phyloP scores from a whole-genome alignment of 2,888 invertebrate genomes.

The Auanema sp. region DNA sequence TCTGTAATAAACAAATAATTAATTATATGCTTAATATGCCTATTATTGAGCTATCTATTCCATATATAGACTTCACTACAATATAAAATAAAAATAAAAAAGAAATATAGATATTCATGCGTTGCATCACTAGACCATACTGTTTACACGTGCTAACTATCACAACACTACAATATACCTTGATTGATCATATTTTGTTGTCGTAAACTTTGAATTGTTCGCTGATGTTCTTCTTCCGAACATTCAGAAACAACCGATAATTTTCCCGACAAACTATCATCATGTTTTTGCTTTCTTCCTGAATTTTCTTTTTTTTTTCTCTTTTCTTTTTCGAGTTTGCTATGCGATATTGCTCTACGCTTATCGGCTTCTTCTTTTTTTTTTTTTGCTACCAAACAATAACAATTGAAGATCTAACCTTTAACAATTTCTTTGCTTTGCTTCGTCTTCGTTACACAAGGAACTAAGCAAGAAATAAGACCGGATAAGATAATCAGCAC shows the following conservation, averaged over 20 bases:
- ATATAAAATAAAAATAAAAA: too few relatives aligned
- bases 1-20: too few relatives aligned
- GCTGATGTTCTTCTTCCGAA: slow-evolving; percentile 61
- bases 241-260: slow-evolving; percentile 61
- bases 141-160: too few relatives aligned
- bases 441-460: slow-evolving; percentile 48
- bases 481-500: slow-evolving; percentile 83
- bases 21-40: too few relatives aligned
- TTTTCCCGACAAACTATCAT: slow-evolving; percentile 58
- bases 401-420: slow-evolving; percentile 30
- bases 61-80: too few relatives aligned
- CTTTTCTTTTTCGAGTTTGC: too few relatives aligned
- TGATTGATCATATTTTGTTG: slow-evolving; percentile 55
- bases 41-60: too few relatives aligned
- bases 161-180: slow-evolving; percentile 21
- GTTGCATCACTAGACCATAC: too few relatives aligned
- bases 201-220: slow-evolving; percentile 49
- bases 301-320: slow-evolving; percentile 18
- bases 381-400: background rate
- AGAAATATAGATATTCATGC: too few relatives aligned
- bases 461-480: slow-evolving; percentile 72
- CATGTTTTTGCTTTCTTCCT: slow-evolving; percentile 40
- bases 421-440: slow-evolving; percentile 50
- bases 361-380: too few relatives aligned
- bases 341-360: too few relatives aligned